These are phyloP conservation scores for Kryptolebias ocellatus DNA, from an alignment of 2,797 vertebrate species.

Conservation along the genomic window DNA sequence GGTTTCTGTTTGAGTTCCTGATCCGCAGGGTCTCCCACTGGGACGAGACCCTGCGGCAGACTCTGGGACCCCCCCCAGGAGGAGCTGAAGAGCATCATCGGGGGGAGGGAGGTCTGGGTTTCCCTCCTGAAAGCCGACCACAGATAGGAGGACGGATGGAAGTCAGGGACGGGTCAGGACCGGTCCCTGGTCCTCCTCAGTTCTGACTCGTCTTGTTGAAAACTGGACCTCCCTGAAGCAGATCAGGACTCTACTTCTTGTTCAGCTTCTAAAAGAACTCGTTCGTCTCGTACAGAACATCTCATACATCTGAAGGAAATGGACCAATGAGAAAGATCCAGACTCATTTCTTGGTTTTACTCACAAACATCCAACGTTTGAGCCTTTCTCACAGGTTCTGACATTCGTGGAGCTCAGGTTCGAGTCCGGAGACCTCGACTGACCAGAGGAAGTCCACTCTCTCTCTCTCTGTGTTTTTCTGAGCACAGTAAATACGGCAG, in stretches of 20 bases:
- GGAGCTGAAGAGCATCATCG: too few species aligned
- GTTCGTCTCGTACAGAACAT: neutral
- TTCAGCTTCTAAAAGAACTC: neutral
- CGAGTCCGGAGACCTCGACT: neutral
- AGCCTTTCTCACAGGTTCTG: neutral
- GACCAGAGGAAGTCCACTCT: neutral
- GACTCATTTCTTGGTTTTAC: neutral
- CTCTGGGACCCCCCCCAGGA: too few species aligned
- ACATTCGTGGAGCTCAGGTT: neutral
- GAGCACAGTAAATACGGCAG: neutral
- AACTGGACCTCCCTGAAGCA: too few species aligned
- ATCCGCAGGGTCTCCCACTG: too few species aligned
- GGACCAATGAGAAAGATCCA: neutral
- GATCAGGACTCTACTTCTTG: neutral
- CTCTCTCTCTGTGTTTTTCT: neutral
- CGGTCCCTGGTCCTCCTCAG: too few species aligned
- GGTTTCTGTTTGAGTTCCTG: too few species aligned
- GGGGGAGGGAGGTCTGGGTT: too few species aligned
- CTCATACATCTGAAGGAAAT: neutral
- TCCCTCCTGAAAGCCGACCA: too few species aligned
- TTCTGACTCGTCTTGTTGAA: too few species aligned
- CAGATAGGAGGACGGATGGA: too few species aligned
- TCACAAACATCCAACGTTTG: neutral
- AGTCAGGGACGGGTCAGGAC: too few species aligned
- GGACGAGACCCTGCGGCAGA: too few species aligned